These are phyloP conservation scores for Drosophila acutilabella DNA, from an alignment of 2,888 invertebrate species.

Conservation along the genomic window DNA sequence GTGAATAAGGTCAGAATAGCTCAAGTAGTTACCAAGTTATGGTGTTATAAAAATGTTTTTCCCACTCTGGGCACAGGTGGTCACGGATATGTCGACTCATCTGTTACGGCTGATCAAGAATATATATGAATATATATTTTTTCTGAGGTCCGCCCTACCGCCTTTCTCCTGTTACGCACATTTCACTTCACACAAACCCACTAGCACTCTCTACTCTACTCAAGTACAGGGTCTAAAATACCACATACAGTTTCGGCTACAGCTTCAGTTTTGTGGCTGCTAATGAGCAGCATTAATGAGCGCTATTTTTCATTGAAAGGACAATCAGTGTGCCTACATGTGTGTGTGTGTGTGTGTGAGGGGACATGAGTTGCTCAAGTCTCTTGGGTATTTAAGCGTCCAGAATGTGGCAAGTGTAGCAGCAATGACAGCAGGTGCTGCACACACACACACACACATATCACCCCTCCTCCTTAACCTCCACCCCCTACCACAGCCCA, in stretches of 20 bases:
- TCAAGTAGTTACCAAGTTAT: no score
- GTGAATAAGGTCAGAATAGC: no score
- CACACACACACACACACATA: conserved; percentile 18
- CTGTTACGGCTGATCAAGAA: no score
- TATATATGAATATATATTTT: no score
- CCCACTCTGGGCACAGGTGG: no score
- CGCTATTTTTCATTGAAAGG: conserved; percentile 79
- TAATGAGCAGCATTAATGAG: conserved; percentile 85
- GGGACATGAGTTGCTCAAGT: conserved; percentile 33
- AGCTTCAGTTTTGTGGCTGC: conserved; percentile 66
- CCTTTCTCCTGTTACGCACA: no score
- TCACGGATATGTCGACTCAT: no score
- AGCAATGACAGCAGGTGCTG: conserved; percentile 74
- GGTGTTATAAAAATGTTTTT: no score
- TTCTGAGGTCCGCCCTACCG: no score
- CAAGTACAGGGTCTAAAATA: conserved; percentile 1
- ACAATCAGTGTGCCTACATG: conserved; percentile 59
- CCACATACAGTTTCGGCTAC: conserved; percentile 7
- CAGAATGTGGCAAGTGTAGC: conserved; percentile 61
- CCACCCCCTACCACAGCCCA: conserved; percentile 16
- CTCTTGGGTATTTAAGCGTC: conserved; percentile 72
- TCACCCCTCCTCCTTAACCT: not conserved
- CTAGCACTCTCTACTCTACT: no score
- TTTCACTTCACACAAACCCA: no score
- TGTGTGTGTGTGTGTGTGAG: conserved; percentile 11